phyloP scores from a whole-genome alignment of 2,797 vertebrate species.

The Sebastiscus albofasciatus region DNA sequence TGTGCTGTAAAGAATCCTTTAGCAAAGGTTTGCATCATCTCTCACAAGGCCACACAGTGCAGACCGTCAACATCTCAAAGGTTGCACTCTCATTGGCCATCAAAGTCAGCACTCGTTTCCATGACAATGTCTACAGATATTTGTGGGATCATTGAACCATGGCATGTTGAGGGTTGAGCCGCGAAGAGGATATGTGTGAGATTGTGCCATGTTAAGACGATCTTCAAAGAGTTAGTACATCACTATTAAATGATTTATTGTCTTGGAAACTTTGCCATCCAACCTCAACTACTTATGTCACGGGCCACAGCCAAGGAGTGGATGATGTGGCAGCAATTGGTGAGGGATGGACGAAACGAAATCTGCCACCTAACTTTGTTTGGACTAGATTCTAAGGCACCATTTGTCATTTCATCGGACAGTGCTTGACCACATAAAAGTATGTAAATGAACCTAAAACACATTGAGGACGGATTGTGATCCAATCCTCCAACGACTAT shows the following conservation, averaged over 20 bases:
- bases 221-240: not conserved
- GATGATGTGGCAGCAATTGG: not conserved
- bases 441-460: too few species aligned
- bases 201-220: not conserved
- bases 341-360: not conserved
- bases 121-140: not conserved
- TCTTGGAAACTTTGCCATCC: not conserved
- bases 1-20: not conserved
- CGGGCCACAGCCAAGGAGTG: not conserved
- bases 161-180: not conserved
- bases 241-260: not conserved
- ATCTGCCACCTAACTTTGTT: not conserved
- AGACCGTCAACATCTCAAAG: not conserved
- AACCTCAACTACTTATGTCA: not conserved
- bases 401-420: not conserved
- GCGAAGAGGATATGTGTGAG: not conserved
- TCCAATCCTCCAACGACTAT: accelerated
- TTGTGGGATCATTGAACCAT: not conserved
- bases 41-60: not conserved
- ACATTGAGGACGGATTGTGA: too few species aligned
- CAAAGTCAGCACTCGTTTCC: not conserved
- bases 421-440: not conserved
- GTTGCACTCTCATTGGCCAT: not conserved
- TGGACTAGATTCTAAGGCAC: too few species aligned
- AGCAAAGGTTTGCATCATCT: not conserved